A percentile compares a stretch with the other conserved stretches of the same genome.
These are phyloP conservation scores for Drosophila eugracilis DNA, from an alignment of 1,140 invertebrate genomes.

Conservation along the genomic window DNA sequence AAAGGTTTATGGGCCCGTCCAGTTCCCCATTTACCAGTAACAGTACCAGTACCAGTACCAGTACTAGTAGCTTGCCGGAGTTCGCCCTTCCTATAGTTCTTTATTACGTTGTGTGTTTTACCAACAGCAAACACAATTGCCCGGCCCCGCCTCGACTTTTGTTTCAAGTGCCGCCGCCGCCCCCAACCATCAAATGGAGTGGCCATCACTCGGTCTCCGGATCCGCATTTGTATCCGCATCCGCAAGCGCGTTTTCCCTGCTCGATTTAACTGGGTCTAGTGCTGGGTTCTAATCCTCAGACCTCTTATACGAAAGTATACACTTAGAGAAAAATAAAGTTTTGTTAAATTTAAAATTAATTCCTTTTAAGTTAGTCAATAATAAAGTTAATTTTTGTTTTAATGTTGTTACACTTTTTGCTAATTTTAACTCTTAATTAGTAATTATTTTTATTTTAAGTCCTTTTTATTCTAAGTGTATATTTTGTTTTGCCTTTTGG, in stretches of 20 bases:
- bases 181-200: slow-evolving; percentile 66
- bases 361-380: too few species aligned
- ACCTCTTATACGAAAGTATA: neutral
- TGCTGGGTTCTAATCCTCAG: slow-evolving; percentile 11
- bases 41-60: slow-evolving; percentile 2
- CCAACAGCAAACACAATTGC: slow-evolving; percentile 76
- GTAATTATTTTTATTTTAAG: neutral
- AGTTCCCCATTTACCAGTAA: slow-evolving; percentile 7
- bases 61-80: neutral
- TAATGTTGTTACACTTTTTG: too few species aligned
- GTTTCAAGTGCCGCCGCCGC: slow-evolving; percentile 62
- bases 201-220: slow-evolving; percentile 35
- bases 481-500: neutral
- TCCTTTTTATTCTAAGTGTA: neutral
- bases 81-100: slow-evolving; percentile 51
- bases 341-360: neutral
- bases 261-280: slow-evolving; percentile 63
- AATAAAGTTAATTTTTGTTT: too few species aligned
- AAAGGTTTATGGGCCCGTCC: slow-evolving; percentile 58
- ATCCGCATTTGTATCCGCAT: slow-evolving; percentile 3
- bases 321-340: neutral
- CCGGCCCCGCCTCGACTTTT: slow-evolving; percentile 56
- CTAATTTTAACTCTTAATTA: too few species aligned
- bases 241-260: slow-evolving; percentile 36
- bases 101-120: slow-evolving; percentile 70